A percentile compares a stretch with the other conserved stretches of the same genome.
phyloP scores from a whole-genome alignment of 2,797 vertebrate genomes.

The Diplodus sargus region DNA sequence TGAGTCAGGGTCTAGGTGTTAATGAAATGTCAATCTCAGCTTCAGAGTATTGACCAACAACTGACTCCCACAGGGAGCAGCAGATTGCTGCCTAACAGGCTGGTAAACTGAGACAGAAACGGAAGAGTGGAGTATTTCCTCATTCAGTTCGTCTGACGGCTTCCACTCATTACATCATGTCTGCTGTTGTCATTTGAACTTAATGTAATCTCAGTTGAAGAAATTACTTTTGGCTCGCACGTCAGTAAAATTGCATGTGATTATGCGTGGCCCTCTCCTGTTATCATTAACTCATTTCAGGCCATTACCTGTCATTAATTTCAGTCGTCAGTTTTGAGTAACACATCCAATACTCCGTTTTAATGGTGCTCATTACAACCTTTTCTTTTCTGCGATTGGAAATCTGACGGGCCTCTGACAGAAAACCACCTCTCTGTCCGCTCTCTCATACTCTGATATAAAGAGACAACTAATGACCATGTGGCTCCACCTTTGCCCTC shows the following conservation, averaged over 20 bases:
- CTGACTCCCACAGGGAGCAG: not conserved
- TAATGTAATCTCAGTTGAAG: not conserved
- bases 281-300: conserved; percentile 14
- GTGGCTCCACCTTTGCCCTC: conserved; percentile 37
- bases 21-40: conserved; percentile 30
- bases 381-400: conserved; percentile 17
- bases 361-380: conserved; percentile 31
- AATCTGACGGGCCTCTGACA: conserved; percentile 1
- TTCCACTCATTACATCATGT: not conserved
- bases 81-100: conserved; percentile 12
- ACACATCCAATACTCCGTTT: not conserved
- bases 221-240: conserved; percentile 4
- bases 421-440: conserved; percentile 7
- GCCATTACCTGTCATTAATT: conserved; percentile 3
- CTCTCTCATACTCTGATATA: not conserved
- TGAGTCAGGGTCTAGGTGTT: not conserved
- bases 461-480: conserved; percentile 4
- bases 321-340: not conserved
- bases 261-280: not conserved
- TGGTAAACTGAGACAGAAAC: not conserved
- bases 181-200: not conserved
- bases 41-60: not conserved
- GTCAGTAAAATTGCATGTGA: not conserved
- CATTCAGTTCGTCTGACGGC: not conserved
- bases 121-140: not conserved